These are phyloP conservation scores for Aphidoletes aphidimyza DNA, from an alignment of 2,888 invertebrate species.

Conservation along the genomic window DNA sequence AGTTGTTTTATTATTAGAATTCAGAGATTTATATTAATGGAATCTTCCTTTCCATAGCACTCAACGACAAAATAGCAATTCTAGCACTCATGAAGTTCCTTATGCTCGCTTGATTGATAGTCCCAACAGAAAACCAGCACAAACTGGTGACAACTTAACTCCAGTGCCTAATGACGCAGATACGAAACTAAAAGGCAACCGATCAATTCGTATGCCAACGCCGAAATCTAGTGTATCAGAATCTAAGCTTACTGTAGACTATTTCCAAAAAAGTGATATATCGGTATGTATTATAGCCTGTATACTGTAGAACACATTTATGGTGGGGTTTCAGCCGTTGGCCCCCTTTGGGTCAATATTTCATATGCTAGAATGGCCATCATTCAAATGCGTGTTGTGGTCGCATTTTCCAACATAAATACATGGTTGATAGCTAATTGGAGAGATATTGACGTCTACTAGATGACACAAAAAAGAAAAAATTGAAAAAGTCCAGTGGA, in stretches of 20 bases:
- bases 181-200: conserved; percentile 59
- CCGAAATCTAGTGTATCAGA: conserved; percentile 88
- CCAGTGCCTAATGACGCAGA: conserved; percentile 71
- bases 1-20: not conserved
- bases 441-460: too few species aligned
- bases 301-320: too few species aligned
- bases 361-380: too few species aligned
- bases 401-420: too few species aligned
- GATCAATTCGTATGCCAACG: conserved; percentile 68
- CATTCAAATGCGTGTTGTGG: too few species aligned
- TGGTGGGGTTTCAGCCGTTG: too few species aligned
- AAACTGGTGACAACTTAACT: conserved; percentile 70
- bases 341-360: too few species aligned
- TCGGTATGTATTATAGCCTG: too few species aligned
- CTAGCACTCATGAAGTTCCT: conserved; percentile 72
- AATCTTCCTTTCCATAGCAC: not conserved
- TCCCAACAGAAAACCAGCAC: conserved; percentile 65
- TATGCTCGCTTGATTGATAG: conserved; percentile 83
- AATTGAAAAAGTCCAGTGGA: too few species aligned
- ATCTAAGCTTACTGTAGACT: conserved; percentile 73
- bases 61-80: conserved; percentile 17
- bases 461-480: too few species aligned
- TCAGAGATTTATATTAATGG: not conserved
- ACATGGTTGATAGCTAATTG: too few species aligned
- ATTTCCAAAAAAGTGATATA: conserved; percentile 54